Base-by-base conservation (phyloP, 2,797 vertebrate genomes). In the Arctocebus calabarensis region DNA sequence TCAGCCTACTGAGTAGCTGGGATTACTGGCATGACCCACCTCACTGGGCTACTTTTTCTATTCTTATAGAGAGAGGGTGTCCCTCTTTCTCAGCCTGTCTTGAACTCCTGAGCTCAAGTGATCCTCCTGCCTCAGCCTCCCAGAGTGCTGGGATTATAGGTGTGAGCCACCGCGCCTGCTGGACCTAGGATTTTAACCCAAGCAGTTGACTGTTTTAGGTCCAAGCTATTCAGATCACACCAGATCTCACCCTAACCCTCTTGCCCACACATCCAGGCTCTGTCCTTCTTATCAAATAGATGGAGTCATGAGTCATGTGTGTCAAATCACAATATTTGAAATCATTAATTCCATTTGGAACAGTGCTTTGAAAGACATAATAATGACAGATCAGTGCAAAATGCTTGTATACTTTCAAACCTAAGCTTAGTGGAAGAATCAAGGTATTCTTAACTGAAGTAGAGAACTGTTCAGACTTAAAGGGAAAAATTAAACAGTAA, bases 321-420 rank as follows among this genome's bases (percentile, higher is more conserved):
- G 3, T 79, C 75, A 92, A 66, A 83, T 90, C 19, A 88, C n/a
- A 70, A 40, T 83, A 84, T 68, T 86, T 66, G 45, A 91, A 88
- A 82, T 70, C 32, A 43, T 3, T 45, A 79, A 75, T 88, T 92
- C 34, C n/a, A 48, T n/a, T 82, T 92, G 62, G 66, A 91, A 62
- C 20, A 43, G 14, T 66, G 27, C 64, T 93, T 79, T 40, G 59
- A 79, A 75, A 77, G 22, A n/a, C 68, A 84, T 10, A 70, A 3
- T 88, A 89, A 83, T 61, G 48, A 40, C 10, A 66, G 64, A 5
- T 74, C 48, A 17, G 29, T 64, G 62, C 14, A 78, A 84, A 79
- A 95, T 73, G 25, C 7, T 84, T 82, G 5, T 19, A 84, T 90
- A 23, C 37, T 91, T 82, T 93, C 71, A 93, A 62, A 68, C 37